phyloP scores from a whole-genome alignment of 2,113 vertebrate genomes.

The Cyanoliseus patagonus region DNA sequence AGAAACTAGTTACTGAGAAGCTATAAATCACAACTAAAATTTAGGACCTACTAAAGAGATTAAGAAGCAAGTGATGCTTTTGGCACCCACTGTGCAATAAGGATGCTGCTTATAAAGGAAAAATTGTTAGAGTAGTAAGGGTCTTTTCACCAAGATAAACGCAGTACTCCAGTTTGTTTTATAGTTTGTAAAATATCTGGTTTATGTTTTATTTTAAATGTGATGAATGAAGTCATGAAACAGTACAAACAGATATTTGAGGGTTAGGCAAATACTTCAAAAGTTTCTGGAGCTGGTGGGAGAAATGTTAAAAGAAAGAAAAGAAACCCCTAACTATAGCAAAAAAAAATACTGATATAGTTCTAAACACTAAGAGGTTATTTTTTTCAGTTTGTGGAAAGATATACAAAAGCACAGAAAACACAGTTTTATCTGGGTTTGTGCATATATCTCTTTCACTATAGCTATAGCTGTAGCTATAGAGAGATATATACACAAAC shows the following conservation, averaged over 20 bases:
- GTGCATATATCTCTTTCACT: not conserved
- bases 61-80: conserved; percentile 26
- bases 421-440: not conserved
- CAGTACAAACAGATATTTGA: not conserved
- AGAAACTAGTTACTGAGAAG: conserved; percentile 30
- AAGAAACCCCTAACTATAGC: not conserved
- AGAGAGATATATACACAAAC: too few species aligned
- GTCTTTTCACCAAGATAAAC: not conserved
- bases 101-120: conserved; percentile 32
- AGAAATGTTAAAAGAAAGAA: not conserved
- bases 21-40: conserved; percentile 31
- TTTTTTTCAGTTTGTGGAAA: not conserved
- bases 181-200: conserved; percentile 10
- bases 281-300: not conserved
- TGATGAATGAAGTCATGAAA: not conserved
- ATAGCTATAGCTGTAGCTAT: too few species aligned
- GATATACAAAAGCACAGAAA: not conserved
- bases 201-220: conserved; percentile 20
- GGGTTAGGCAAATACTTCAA: conserved; percentile 11
- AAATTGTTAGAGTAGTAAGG: conserved; percentile 36
- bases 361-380: not conserved
- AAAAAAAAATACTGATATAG: conserved; percentile 6
- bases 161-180: not conserved
- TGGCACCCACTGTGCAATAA: not conserved
- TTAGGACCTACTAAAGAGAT: conserved; percentile 29